Conservation (phyloP, 2,888 invertebrate genomes). For the Myathropa florea region DNA sequence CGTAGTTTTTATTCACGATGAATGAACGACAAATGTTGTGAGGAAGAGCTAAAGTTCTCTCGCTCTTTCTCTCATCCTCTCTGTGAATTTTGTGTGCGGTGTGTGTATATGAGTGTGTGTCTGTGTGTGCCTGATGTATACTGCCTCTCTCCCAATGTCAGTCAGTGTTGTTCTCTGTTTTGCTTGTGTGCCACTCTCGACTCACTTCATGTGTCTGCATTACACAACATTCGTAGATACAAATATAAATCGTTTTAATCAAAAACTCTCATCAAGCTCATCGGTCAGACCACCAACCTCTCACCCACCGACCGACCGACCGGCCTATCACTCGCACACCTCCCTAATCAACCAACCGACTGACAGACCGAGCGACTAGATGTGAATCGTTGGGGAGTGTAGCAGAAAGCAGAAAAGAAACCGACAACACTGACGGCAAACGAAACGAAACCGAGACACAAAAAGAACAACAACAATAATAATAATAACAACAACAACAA, state of each 20-base stretch:
- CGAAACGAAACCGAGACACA: slow-evolving; percentile 10
- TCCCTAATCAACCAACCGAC: background rate
- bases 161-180: background rate
- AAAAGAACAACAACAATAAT: slow-evolving; percentile 25
- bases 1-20: background rate
- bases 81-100: background rate
- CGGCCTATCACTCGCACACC: no score
- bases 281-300: background rate
- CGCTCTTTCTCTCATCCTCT: background rate
- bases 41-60: background rate
- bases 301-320: background rate
- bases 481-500: slow-evolving; percentile 34
- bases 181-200: background rate
- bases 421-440: slow-evolving; percentile 52
- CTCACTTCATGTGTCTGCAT: background rate
- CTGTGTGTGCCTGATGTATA: background rate
- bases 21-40: background rate
- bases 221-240: slow-evolving; percentile 24
- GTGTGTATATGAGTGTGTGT: background rate
- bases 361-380: background rate
- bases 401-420: slow-evolving; percentile 5
- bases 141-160: background rate
- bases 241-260: background rate
- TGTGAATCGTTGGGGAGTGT: background rate
- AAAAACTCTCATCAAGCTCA: background rate